A percentile compares a stretch with the other conserved stretches of the same genome.
phyloP scores from a whole-genome alignment of 2,888 invertebrate genomes.

The Agrotis clavis region DNA sequence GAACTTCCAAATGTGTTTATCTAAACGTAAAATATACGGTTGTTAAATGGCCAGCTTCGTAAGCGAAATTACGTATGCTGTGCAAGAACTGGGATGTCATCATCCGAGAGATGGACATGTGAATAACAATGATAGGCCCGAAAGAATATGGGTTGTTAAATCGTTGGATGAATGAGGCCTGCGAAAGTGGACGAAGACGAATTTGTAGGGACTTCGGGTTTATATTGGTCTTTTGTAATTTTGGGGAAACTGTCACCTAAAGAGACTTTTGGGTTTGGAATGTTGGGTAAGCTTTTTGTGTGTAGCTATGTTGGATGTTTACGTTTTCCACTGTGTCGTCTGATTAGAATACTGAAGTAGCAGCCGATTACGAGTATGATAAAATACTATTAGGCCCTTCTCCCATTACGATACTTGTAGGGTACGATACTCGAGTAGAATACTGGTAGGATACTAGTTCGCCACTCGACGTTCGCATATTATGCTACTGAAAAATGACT shows the following conservation, averaged over 20 bases:
- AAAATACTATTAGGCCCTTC: too few species aligned
- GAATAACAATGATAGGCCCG: conserved; percentile 51
- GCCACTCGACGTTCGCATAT: too few species aligned
- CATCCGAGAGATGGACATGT: conserved; percentile 38
- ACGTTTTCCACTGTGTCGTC: neutral
- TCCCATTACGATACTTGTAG: too few species aligned
- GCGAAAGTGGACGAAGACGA: conserved; percentile 36
- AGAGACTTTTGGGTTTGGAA: conserved; percentile 7
- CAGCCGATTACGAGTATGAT: neutral
- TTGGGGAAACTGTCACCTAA: conserved; percentile 25
- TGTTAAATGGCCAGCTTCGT: conserved; percentile 64
- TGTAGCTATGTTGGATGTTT: conserved; percentile 3
- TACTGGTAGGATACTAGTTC: too few species aligned
- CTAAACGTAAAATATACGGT: conserved; percentile 70
- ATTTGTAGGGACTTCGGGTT: conserved; percentile 14
- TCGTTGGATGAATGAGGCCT: conserved; percentile 44
- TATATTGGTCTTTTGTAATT: conserved; percentile 24
- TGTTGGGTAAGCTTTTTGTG: neutral
- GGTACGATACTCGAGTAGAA: too few species aligned
- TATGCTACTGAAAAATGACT: too few species aligned
- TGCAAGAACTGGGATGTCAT: conserved; percentile 38
- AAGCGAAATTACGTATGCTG: conserved; percentile 64
- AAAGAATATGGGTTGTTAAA: conserved; percentile 51
- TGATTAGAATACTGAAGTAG: neutral
- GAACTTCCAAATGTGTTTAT: conserved; percentile 72